Evolutionary conservation across 2,113 vertebrate species (phyloP), one percentile per base, ranked within the genome.

Genomic region (Semnornis frantzii): DNA sequence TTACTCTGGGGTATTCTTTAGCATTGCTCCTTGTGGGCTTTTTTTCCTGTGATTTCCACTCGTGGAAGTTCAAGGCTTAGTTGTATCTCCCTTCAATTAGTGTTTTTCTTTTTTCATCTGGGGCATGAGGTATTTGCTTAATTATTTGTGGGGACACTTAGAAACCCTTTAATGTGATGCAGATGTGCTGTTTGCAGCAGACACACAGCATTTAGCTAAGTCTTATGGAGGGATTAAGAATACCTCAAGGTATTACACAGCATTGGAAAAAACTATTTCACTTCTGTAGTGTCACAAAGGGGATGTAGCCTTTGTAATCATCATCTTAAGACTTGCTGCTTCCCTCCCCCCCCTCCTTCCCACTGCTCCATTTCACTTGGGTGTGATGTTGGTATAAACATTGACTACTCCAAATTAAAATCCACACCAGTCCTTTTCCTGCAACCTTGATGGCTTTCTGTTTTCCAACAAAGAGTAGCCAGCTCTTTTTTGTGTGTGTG

Each of bases 81-180:
- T 65, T 79, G 23, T 76, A 24, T 82, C 69, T 86, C 37, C 82
- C 83, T 80, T 90, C 89, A 79, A 5, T 78, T 82, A 68, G 54
- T 65, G 54, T 65, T 80, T 94, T 76, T 93, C 42, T 57, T 60
- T 89, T 76, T 91, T 25, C 46, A 19, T 82, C 34, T 87, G 85
- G 31, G 77, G 48, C 66, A 27, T 70, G 78, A 93, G 70, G 59
- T 83, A 75, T 93, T n/a, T 63, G 34, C 71, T 91, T 64, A 27
- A 33, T 96, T 81, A 70, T 34, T 79, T 54, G 71, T 63, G 42
- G 15, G n/a, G 68, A 69, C n/a, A 48, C 39, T 92, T 89, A 19
- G 73, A 91, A 87, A 84, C 5, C 4, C 11, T 34, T 57, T 76
- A 84, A 85, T 58, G 74, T 10, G 46, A 12, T 74, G 44, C 73